phyloP scores from a whole-genome alignment of 2,113 vertebrate species.

The Scartelaos histophorus region DNA sequence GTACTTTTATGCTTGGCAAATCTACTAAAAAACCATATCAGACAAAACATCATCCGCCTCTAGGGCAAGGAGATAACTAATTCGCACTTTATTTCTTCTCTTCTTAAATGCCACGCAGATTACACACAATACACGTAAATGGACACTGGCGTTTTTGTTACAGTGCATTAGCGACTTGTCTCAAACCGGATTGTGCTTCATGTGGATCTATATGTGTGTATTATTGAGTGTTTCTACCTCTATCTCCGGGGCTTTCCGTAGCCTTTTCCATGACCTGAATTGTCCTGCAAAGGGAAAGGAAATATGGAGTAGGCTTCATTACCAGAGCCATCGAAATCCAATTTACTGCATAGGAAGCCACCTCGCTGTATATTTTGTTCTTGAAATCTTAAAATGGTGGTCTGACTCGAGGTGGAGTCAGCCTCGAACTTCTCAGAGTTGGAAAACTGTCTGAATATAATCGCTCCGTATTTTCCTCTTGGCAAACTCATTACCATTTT shows the following conservation, averaged over 20 bases:
- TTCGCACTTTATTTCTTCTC: not conserved
- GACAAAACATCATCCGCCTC: not conserved
- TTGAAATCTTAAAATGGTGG: not conserved
- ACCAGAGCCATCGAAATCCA: constrained; percentile 18
- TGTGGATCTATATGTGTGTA: too few species aligned
- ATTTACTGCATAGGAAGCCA: constrained; percentile 34
- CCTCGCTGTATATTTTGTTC: constrained; percentile 3
- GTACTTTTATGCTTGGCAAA: not conserved
- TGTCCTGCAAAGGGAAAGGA: not conserved
- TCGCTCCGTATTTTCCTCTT: not conserved
- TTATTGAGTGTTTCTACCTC: not conserved
- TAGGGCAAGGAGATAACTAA: not conserved
- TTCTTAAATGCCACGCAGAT: not conserved
- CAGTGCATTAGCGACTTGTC: not conserved
- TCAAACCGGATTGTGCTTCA: not conserved
- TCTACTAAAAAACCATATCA: not conserved
- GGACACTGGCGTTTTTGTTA: not conserved
- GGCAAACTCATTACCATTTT: constrained; percentile 23
- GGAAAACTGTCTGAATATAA: constrained; percentile 7
- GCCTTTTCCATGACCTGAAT: not conserved
- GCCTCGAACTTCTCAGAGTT: not conserved
- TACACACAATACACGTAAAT: not conserved
- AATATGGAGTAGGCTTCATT: constrained; percentile 19
- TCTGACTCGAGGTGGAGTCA: not conserved
- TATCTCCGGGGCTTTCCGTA: constrained; percentile 1